Conservation (phyloP, 2,888 invertebrate species). For the Slavum lentiscoides region DNA sequence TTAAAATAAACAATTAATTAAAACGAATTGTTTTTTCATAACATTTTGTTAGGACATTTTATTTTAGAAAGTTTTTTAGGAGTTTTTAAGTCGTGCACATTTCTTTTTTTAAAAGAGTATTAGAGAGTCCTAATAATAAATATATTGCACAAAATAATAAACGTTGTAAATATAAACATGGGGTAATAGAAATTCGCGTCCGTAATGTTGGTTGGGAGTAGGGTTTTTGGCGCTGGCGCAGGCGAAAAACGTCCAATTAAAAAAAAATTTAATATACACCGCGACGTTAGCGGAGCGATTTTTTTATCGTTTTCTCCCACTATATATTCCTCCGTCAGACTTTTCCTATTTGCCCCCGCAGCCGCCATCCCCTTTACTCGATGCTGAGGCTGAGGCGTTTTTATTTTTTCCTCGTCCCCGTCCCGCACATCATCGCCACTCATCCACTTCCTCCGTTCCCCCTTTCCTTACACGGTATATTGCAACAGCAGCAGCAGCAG, state of each 20-base stretch:
- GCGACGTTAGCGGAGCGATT: neutral
- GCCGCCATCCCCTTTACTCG: neutral
- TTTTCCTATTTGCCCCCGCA: constrained; percentile 28
- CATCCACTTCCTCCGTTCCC: neutral
- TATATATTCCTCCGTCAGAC: neutral
- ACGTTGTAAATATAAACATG: no score
- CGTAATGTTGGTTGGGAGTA: neutral
- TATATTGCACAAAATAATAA: no score
- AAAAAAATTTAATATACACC: constrained; percentile 42
- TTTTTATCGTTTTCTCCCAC: neutral
- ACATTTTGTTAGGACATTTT: no score
- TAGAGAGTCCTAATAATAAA: no score
- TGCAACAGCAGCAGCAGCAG: neutral
- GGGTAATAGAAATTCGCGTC: no score
- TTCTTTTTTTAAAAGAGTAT: no score
- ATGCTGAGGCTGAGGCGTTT: neutral
- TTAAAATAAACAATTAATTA: no score
- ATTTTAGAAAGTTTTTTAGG: no score
- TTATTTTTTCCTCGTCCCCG: neutral
- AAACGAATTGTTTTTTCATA: no score
- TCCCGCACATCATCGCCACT: neutral
- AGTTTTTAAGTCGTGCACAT: no score
- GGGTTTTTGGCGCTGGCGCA: neutral
- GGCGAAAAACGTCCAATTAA: constrained; percentile 28
- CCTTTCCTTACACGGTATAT: neutral